These are phyloP conservation scores for Solenopsis fugax DNA, from an alignment of 1,140 invertebrate species.

Conservation along the genomic window DNA sequence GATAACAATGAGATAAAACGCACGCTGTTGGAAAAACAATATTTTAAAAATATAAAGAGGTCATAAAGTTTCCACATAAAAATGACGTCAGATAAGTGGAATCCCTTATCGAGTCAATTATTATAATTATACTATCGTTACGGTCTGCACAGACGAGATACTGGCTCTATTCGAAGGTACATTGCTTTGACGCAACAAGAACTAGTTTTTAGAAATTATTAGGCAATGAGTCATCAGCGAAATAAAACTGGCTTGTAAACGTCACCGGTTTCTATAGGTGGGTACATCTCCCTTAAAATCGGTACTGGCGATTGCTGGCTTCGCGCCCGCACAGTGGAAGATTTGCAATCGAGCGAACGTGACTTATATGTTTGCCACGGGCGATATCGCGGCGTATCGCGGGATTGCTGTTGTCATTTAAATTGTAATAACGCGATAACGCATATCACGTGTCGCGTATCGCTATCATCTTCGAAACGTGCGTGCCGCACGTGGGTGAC, in stretches of 20 bases:
- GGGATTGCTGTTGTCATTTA: constrained; percentile 21
- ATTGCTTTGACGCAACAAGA: background rate
- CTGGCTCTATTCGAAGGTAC: background rate
- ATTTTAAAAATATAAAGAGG: background rate
- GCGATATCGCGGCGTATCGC: constrained; percentile 39
- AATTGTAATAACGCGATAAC: constrained; percentile 53
- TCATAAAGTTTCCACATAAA: background rate
- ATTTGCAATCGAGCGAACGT: constrained; percentile 38
- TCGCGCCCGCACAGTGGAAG: constrained; percentile 13
- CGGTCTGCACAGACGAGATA: background rate
- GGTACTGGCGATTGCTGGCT: constrained; percentile 2
- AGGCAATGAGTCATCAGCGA: background rate
- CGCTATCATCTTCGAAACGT: constrained; percentile 67
- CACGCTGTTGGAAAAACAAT: background rate
- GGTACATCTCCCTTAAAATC: background rate
- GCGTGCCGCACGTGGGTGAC: constrained; percentile 19
- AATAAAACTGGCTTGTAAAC: background rate
- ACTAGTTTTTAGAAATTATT: background rate
- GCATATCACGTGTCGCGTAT: constrained; percentile 68
- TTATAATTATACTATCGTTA: no score
- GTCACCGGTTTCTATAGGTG: background rate
- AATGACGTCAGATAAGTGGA: background rate
- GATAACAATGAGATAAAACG: background rate
- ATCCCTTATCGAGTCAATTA: background rate
- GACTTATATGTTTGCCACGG: constrained; percentile 39